Evolutionary conservation across 2,888 invertebrate genomes (phyloP).

Genomic region (Catonia carolina): DNA sequence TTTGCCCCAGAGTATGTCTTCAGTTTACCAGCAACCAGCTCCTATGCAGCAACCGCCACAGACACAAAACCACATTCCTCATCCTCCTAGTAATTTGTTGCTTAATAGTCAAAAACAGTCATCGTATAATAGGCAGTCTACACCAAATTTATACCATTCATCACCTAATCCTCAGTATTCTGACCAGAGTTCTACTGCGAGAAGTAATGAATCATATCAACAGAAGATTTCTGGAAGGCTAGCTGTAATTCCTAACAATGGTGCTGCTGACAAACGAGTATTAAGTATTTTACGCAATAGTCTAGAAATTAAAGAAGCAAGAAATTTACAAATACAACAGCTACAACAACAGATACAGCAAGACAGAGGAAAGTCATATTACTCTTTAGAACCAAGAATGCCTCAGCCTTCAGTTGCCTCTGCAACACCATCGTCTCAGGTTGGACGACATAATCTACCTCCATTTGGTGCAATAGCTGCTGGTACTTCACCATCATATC

Average conservation of each 20-base stretch:
- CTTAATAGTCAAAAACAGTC: background rate
- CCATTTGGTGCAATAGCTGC: constrained; percentile 49
- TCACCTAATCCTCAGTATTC: constrained; percentile 35
- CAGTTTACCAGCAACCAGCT: background rate
- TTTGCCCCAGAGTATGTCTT: background rate
- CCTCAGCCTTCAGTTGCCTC: background rate
- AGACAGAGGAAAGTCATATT: constrained; percentile 17
- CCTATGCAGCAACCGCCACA: background rate
- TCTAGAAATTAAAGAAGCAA: constrained; percentile 55
- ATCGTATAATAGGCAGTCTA: background rate
- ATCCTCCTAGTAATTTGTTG: background rate
- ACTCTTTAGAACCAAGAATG: constrained; percentile 10
- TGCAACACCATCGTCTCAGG: constrained; percentile 5
- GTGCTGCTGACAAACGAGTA: constrained; percentile 54
- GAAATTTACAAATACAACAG: constrained; percentile 49
- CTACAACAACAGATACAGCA: constrained; percentile 37
- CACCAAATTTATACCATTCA: constrained; percentile 1
- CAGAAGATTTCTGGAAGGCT: background rate
- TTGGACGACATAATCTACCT: constrained; percentile 45
- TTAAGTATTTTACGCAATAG: constrained; percentile 63
- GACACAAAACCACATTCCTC: constrained; percentile 3
- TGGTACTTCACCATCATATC: constrained; percentile 44
- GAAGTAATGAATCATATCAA: background rate
- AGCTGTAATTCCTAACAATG: constrained; percentile 21
- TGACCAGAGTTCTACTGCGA: background rate